phyloP scores from a whole-genome alignment of 2,888 invertebrate species.

The Keiferia lycopersicella region DNA sequence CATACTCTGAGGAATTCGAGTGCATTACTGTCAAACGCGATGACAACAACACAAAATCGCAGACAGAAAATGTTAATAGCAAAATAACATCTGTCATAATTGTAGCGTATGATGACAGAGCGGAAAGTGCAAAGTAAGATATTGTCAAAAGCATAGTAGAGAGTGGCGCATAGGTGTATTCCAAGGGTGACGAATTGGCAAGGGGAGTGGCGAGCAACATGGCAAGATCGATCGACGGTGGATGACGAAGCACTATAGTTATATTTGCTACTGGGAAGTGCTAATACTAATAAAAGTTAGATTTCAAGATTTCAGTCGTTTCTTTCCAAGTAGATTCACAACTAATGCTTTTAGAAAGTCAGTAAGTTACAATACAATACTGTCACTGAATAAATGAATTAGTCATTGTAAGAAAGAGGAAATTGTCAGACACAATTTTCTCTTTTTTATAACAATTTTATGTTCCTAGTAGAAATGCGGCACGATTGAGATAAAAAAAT shows the following conservation, averaged over 20 bases:
- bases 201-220: constrained; percentile 62
- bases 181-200: constrained; percentile 56
- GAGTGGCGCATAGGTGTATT: not conserved
- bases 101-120: constrained; percentile 46
- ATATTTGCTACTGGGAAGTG: not conserved
- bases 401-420: no score
- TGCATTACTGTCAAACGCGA: not conserved
- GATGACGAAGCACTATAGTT: constrained; percentile 52
- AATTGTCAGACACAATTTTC: no score
- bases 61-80: not conserved
- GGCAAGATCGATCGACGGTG: constrained; percentile 57
- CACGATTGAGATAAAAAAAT: no score
- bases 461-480: no score
- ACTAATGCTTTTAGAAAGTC: no score
- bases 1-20: not conserved
- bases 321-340: no score
- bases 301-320: no score
- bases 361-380: no score
- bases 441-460: no score
- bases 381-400: no score
- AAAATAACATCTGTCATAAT: not conserved
- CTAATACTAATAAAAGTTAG: not conserved
- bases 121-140: constrained; percentile 50
- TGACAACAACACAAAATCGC: not conserved
- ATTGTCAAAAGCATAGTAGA: constrained; percentile 52